Evolutionary conservation across 2,797 vertebrate species (phyloP), one percentile per base, ranked within the genome.

Genomic region (Pygocentrus nattereri): DNA sequence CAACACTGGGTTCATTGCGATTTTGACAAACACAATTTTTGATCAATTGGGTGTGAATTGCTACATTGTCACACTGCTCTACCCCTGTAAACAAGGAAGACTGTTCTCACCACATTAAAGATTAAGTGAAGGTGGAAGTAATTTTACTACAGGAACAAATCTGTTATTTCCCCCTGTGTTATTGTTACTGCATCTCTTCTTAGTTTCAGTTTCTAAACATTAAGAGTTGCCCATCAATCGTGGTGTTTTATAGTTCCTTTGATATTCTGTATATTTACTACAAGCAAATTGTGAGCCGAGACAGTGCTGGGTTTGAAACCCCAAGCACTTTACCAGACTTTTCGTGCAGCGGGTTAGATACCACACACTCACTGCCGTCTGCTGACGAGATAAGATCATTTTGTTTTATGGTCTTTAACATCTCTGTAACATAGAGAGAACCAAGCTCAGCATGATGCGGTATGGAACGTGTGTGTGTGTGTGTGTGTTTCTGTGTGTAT

Each of bases 391-490:
- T 23, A 54, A 52, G 41, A 82, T n/a, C 3, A 18, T 18, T 41
- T 47, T 54, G 23, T 54, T 67, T 82, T 11, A 13, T 64, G 16
- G 21, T 49, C 61, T 50, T 25, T n/a, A 82, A 70, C 31, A 11
- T 23, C 30, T 27, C n/a, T 54, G 23, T 44, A 47, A 79, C 73
- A 80, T 83, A 54, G 62, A 41, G 44, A 44, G 30, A 71, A 19
- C 19, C 3, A 49, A 12, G n/a, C 38, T 58, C 76, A 56, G 70
- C 23, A 72, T 72, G 59, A 73, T 72, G 58, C 31, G 74, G 47
- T 31, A 30, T 21, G 27, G 44, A 64, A 56, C 74, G 79, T 85
- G 78, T 79, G 80, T 85, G 62, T 80, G 61, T 64, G 27, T 75
- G 31, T 65, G 34, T 80, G 27, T 73, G 71, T 79, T 19, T 69